These are phyloP conservation scores for Anser cygnoides DNA, from an alignment of 2,113 vertebrate species.

Conservation along the genomic window DNA sequence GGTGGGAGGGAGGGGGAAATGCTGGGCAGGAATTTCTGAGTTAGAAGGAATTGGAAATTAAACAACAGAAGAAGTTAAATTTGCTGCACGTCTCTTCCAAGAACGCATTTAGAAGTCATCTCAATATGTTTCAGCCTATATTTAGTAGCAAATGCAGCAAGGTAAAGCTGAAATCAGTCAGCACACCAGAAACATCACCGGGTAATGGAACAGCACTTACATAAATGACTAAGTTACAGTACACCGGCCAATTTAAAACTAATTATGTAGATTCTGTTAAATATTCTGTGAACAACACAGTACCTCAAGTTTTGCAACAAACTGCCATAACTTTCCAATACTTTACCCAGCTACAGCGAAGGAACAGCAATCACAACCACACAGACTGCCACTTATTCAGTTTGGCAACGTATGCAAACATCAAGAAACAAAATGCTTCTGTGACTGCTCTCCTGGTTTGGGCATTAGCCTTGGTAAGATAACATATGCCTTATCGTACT, in stretches of 20 bases:
- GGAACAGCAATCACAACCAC: not conserved
- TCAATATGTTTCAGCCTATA: not conserved
- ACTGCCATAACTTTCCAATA: not conserved
- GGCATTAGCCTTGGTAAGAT: not conserved
- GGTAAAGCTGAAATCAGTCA: constrained; percentile 29
- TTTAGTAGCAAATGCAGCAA: constrained; percentile 21
- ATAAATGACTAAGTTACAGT: constrained; percentile 19
- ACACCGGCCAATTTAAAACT: constrained; percentile 22
- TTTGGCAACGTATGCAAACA: not conserved
- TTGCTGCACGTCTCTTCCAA: not conserved
- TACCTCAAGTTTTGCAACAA: constrained; percentile 6
- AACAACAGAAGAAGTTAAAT: not conserved
- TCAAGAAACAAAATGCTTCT: not conserved
- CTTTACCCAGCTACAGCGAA: not conserved
- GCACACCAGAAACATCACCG: not conserved
- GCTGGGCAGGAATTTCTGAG: not conserved
- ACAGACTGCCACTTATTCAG: not conserved
- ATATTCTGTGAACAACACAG: constrained; percentile 10
- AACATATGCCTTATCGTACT: not conserved
- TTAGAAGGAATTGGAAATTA: not conserved
- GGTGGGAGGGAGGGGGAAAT: not conserved
- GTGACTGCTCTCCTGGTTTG: not conserved
- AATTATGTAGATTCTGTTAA: constrained; percentile 25
- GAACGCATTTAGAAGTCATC: not conserved
- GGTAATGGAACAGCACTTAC: constrained; percentile 36